Percentiles rank a stretch among this genome's conserved stretches.
These are phyloP conservation scores for Scomberomorus guttatus DNA, from an alignment of 2,797 vertebrate genomes.

Conservation along the genomic window DNA sequence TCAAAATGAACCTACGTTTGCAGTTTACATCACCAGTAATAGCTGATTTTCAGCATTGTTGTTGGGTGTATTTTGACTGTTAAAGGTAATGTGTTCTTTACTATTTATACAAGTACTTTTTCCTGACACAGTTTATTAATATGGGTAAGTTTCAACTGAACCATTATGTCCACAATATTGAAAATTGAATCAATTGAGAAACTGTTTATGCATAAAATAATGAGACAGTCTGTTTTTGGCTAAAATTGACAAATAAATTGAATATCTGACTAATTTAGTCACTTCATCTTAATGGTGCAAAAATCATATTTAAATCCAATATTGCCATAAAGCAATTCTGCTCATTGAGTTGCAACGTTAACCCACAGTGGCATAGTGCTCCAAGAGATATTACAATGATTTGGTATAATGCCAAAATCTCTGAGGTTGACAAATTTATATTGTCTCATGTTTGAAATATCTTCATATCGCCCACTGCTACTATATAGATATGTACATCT, in stretches of 20 bases:
- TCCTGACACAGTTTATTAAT: too few species aligned
- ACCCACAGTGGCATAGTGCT: background rate
- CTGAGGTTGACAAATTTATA: too few species aligned
- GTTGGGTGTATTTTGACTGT: too few species aligned
- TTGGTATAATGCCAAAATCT: too few species aligned
- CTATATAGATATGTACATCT: background rate
- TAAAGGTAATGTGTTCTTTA: too few species aligned
- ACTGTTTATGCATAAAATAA: background rate
- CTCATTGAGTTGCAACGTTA: background rate
- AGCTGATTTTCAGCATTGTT: too few species aligned
- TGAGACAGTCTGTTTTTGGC: background rate
- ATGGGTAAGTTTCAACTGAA: too few species aligned
- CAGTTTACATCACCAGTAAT: too few species aligned
- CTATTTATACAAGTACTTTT: too few species aligned
- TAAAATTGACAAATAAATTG: background rate
- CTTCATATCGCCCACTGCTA: background rate
- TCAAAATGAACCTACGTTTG: too few species aligned
- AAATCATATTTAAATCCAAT: background rate
- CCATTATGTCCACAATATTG: too few species aligned
- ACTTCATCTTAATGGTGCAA: background rate
- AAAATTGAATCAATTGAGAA: background rate
- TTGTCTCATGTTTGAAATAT: too few species aligned
- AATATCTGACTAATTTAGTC: background rate
- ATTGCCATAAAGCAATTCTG: background rate
- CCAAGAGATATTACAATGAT: background rate